A percentile compares a stretch with the other conserved stretches of the same genome.
Conservation (phyloP, 1,140 invertebrate genomes). For the Aricia agestis region DNA sequence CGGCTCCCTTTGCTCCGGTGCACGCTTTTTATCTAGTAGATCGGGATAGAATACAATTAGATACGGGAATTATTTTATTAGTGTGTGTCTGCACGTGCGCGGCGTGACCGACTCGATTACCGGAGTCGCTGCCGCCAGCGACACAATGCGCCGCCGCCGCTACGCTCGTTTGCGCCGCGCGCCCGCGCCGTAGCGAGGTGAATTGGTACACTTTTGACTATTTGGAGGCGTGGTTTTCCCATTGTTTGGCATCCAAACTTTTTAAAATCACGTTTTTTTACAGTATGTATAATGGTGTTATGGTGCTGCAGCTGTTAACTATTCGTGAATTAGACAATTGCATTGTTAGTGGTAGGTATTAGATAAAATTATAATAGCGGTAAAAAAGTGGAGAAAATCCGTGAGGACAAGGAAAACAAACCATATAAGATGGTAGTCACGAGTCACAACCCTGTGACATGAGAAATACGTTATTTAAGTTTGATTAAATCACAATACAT, state of each 20-base stretch:
- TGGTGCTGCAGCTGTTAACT: neutral
- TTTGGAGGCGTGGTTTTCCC: slow-evolving; percentile 11
- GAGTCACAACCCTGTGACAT: too few relatives aligned
- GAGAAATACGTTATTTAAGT: too few relatives aligned
- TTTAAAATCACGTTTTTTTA: neutral
- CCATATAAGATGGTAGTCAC: too few relatives aligned
- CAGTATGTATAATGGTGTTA: neutral
- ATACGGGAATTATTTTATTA: slow-evolving; percentile 76
- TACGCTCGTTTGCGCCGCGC: slow-evolving; percentile 45
- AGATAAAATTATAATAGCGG: too few relatives aligned
- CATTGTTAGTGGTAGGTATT: too few relatives aligned
- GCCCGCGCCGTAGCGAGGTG: slow-evolving; percentile 42
- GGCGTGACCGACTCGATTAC: slow-evolving; percentile 71
- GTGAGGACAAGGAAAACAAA: too few relatives aligned
- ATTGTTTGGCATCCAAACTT: neutral
- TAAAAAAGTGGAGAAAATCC: too few relatives aligned
- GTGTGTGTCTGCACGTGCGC: slow-evolving; percentile 70
- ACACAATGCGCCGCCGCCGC: slow-evolving; percentile 66
- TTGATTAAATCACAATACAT: too few relatives aligned
- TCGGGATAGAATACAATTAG: slow-evolving; percentile 73
- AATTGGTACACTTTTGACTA: slow-evolving; percentile 36
- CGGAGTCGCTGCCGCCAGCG: slow-evolving; percentile 43
- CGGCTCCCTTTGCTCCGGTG: slow-evolving; percentile 55
- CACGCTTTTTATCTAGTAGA: slow-evolving; percentile 65
- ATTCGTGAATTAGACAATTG: too few relatives aligned